Base-by-base conservation (phyloP, 2,113 vertebrate genomes). In the Cynocephalus volans region DNA sequence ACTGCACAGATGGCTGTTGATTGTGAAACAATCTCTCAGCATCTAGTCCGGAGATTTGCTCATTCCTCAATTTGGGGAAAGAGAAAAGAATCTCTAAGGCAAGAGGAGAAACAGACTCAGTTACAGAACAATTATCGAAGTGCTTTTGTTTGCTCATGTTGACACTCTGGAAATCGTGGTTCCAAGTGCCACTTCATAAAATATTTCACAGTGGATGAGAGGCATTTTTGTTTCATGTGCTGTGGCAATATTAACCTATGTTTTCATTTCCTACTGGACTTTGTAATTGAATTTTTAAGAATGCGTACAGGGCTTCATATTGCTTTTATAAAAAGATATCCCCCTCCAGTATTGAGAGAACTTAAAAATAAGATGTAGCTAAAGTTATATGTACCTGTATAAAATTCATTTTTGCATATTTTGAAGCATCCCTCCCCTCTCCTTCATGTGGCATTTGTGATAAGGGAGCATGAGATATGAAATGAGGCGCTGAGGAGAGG, bases 1-100 rank as follows among this genome's bases (percentile, higher is more conserved):
- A 80, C 65, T 92, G 9, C 45, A 62, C 23, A 95, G 92, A 88
- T 77, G 54, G 79, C 60, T 90, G 23, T 87, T 89, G 75, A 70
- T 90, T 62, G 62, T 45, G 80, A 92, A 95, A 93, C 10, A 48
- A 17, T 64, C 33, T 64, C 24, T 69, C 48, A 56, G 77, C 73
- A 31, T 88, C n/a, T 81, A 84, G 52, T 80, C 48, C 85, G 62
- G 56, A 86, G n/a, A 93, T 81, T 14, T 24, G 36, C 41, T 73
- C 28, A 33, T 33, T 64, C 17, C 73, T 83, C 45, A 58, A 28
- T 81, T 77, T 83, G 48, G 24, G 23, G 15, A 13, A 60, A 87
- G 36, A 50, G 76, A 13, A 81, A 65, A 65, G 76, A 50, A 64
- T 3, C n/a, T 52, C 8, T n/a, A 52, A 19, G 18, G 21, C 24